Evolutionary conservation across 2,797 vertebrate species (phyloP), one percentile per base, ranked within the genome.

Genomic region (Megaceryle alcyon): DNA sequence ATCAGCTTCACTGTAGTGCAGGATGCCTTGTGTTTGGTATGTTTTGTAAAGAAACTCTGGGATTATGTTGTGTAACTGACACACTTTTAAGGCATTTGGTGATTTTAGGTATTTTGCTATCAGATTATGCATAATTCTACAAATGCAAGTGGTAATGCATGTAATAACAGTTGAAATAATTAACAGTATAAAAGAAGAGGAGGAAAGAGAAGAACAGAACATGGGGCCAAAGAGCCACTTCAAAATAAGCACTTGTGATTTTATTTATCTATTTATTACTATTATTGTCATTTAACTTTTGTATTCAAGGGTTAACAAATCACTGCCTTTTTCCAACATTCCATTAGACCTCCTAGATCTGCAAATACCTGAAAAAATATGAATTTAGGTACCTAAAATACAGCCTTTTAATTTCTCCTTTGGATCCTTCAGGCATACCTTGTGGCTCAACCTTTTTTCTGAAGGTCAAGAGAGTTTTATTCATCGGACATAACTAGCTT

Each of bases 401-500:
- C 28, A 61, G 29, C 39, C 48, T 91, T 65, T 82, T 39, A 33
- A 78, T 91, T 90, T 91, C 43, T 89, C 56, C 3, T 0, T 63
- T 88, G 51, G n/a, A 71, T 95, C n/a, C 68, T 82, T 73, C 29
- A 19, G 49, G 49, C 51, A 4, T 92, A 65, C 69, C 77, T 65
- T 65, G 46, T 92, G 65, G 76, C 61, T 90, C 66, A 94, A 65
- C 85, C 89, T 94, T 94, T 95, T 92, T 83, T 90, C 69, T 97
- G 93, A 97, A 95, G 93, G 93, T 96, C 93, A 91, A 59, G 90
- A 94, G 89, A 83, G 65, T 91, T 95, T 94, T 94, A 92, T 88
- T 94, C 69, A 31, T 91, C 85, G 88, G 79, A 86, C 54, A 92
- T 90, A 83, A 89, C 72, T 95, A 92, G 76, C 77, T 92, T 88